These are phyloP conservation scores for Platycheirus albimanus DNA, from an alignment of 2,888 invertebrate species.

Conservation along the genomic window DNA sequence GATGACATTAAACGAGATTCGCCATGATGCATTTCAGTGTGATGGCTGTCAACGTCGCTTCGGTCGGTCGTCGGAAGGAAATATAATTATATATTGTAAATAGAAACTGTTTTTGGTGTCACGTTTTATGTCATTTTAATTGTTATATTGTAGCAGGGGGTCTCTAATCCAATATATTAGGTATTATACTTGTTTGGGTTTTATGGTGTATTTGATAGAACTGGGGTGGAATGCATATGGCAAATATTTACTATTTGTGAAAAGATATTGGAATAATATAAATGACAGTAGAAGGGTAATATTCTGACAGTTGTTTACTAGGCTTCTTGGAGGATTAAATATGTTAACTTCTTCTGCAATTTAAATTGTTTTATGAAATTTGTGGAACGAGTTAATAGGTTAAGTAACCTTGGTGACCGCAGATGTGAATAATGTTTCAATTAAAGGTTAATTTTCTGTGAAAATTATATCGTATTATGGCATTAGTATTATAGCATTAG, in stretches of 20 bases:
- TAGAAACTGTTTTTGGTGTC: constrained; percentile 54
- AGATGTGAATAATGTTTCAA: too few relatives aligned
- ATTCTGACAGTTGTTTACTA: constrained; percentile 40
- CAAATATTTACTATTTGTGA: too few relatives aligned
- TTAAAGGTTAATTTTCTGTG: too few relatives aligned
- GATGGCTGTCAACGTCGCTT: constrained; percentile 35
- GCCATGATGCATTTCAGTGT: constrained; percentile 65
- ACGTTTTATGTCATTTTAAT: constrained; percentile 60
- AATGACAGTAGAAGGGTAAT: constrained; percentile 4
- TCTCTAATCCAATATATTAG: too few relatives aligned
- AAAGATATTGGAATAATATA: too few relatives aligned
- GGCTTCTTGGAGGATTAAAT: too few relatives aligned
- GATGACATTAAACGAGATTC: constrained; percentile 49
- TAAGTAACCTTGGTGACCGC: too few relatives aligned
- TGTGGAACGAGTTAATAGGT: too few relatives aligned
- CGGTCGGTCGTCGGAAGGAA: constrained; percentile 41
- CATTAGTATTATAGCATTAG: too few relatives aligned
- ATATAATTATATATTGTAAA: constrained; percentile 41
- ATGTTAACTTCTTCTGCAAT: too few relatives aligned
- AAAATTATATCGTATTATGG: too few relatives aligned
- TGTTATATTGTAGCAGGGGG: constrained; percentile 22
- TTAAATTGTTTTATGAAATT: too few relatives aligned
- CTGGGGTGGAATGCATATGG: constrained; percentile 15
- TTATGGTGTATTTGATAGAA: not conserved
- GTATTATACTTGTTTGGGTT: constrained; percentile 12